phyloP scores from a whole-genome alignment of 2,113 vertebrate genomes.

The Hylia prasina region DNA sequence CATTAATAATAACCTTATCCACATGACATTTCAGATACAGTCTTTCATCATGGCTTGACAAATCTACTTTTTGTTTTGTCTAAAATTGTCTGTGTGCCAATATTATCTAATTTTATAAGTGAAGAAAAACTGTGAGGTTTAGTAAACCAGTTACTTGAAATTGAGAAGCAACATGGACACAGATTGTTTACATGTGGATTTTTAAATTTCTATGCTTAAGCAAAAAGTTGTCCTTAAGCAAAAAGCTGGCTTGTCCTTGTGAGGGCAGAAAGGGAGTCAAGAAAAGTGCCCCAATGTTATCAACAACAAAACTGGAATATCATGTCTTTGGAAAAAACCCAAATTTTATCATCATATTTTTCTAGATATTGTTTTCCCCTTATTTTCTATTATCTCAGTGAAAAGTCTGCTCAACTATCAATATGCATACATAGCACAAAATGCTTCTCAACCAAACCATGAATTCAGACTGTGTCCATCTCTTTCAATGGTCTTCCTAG shows the following conservation, averaged over 20 bases:
- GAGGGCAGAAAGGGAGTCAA: accelerated
- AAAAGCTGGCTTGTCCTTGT: neutral
- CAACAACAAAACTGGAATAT: neutral
- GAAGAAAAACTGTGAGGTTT: neutral
- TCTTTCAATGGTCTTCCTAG: neutral
- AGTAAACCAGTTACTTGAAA: neutral
- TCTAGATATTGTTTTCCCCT: neutral
- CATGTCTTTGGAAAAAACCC: accelerated
- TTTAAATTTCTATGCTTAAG: neutral
- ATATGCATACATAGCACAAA: accelerated
- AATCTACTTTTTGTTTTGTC: neutral
- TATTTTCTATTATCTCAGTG: neutral
- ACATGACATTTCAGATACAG: neutral
- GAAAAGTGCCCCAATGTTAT: neutral
- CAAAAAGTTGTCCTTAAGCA: accelerated
- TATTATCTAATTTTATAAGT: neutral
- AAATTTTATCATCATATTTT: neutral
- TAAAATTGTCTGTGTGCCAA: neutral
- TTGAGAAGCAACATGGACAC: neutral
- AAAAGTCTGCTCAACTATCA: neutral
- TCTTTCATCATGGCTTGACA: neutral
- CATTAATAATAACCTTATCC: neutral
- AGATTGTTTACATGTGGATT: neutral
- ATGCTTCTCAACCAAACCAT: neutral
- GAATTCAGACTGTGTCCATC: neutral